Conservation (phyloP, 1,140 invertebrate species). For the Gerris buenoi region DNA sequence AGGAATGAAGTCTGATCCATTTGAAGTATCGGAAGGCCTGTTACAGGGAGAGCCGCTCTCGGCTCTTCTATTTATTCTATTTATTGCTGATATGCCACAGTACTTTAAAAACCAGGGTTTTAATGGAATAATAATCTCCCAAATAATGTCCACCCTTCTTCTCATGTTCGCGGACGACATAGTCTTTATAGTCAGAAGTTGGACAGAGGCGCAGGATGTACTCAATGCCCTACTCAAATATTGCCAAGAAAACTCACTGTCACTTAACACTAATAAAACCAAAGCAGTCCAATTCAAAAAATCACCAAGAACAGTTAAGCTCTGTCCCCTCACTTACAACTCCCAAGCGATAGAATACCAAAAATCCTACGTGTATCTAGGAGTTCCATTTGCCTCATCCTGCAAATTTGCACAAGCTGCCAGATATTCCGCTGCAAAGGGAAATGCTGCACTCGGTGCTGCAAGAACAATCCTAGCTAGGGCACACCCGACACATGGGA, state of each 20-base stretch:
- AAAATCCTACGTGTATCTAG: background rate
- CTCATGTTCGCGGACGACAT: background rate
- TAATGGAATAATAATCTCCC: background rate
- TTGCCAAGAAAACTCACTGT: background rate
- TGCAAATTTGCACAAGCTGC: background rate
- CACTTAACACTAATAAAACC: background rate
- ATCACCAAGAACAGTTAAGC: background rate
- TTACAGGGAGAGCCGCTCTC: background rate
- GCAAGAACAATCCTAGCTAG: background rate
- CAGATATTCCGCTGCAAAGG: background rate
- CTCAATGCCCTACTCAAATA: background rate
- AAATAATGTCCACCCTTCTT: background rate
- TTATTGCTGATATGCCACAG: background rate
- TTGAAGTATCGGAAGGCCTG: background rate
- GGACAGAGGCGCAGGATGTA: background rate
- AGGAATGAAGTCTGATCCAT: background rate
- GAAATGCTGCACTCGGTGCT: background rate
- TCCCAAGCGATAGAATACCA: background rate
- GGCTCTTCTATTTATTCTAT: background rate
- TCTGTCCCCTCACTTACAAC: background rate
- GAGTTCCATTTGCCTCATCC: background rate
- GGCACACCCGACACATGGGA: background rate
- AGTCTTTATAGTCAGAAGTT: background rate
- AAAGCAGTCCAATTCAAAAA: background rate
- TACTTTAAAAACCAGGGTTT: background rate